Conservation (phyloP, 2,113 vertebrate species). For the Apistogramma diplotaenia region DNA sequence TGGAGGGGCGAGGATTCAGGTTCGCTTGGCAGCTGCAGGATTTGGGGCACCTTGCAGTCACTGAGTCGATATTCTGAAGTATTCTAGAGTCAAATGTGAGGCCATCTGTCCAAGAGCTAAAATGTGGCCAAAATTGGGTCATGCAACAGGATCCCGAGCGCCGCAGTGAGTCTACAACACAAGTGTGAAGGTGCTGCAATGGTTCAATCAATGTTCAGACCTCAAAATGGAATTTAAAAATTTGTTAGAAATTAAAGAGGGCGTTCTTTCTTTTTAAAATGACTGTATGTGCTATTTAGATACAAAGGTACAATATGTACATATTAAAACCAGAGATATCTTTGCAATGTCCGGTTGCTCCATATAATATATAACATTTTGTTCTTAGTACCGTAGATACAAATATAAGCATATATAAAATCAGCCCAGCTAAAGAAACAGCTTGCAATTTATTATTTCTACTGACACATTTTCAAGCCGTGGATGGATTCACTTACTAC, state of each 20-base stretch:
- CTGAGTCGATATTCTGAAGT: background rate
- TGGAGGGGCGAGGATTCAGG: background rate
- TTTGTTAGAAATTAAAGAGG: background rate
- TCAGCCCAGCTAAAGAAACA: constrained; percentile 9
- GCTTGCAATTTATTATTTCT: constrained; percentile 12
- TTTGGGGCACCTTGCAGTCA: background rate
- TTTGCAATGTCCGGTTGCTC: background rate
- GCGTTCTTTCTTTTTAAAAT: background rate
- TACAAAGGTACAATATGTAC: background rate
- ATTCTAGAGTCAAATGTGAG: background rate
- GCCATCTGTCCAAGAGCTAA: background rate
- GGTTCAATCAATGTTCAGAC: background rate
- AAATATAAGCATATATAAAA: background rate
- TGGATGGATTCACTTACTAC: constrained; percentile 11
- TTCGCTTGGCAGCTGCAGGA: background rate
- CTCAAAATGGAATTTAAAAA: no score
- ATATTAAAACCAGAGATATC: background rate
- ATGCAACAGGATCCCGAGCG: background rate
- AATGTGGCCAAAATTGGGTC: background rate
- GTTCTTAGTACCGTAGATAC: background rate
- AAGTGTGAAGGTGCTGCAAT: background rate
- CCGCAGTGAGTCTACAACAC: background rate
- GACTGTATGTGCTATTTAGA: background rate
- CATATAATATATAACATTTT: background rate
- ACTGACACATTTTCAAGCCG: constrained; percentile 8